Evolutionary conservation across 1,140 invertebrate genomes (phyloP).

Genomic region (Drosophila repleta): DNA sequence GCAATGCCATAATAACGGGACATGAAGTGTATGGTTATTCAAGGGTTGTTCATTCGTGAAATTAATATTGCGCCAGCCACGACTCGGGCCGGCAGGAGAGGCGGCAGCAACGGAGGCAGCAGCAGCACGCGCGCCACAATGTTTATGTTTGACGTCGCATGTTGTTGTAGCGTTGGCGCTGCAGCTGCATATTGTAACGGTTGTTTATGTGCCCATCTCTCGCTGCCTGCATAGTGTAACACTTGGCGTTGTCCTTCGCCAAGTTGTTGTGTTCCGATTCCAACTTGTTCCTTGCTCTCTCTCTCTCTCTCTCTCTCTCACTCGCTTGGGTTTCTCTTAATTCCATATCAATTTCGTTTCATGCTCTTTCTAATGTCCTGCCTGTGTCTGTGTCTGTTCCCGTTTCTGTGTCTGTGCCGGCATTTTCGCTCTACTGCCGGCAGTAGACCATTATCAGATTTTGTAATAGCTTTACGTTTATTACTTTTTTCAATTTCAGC

Average conservation of each 20-base stretch:
- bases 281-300: constrained; percentile 45
- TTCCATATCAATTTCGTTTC: neutral
- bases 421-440: constrained; percentile 73
- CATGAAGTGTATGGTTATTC: constrained; percentile 81
- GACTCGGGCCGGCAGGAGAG: constrained; percentile 18
- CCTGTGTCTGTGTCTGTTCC: constrained; percentile 29
- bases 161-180: constrained; percentile 23
- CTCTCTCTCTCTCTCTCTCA: constrained; percentile 12
- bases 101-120: neutral
- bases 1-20: constrained; percentile 66
- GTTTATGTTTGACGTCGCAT: constrained; percentile 65
- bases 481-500: constrained; percentile 75
- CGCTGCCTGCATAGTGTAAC: constrained; percentile 51
- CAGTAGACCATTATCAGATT: constrained; percentile 79
- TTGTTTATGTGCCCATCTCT: constrained; percentile 57
- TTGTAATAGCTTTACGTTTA: constrained; percentile 83
- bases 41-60: constrained; percentile 83
- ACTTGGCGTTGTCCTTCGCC: constrained; percentile 30
- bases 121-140: constrained; percentile 73
- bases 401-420: constrained; percentile 53
- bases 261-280: constrained; percentile 63
- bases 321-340: constrained; percentile 12
- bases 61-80: constrained; percentile 79
- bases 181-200: constrained; percentile 67
- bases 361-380: constrained; percentile 15